A percentile compares a stretch with the other conserved stretches of the same genome.
Evolutionary conservation across 1,140 invertebrate genomes (phyloP).

Genomic region (Mizuhopecten yessoensis): DNA sequence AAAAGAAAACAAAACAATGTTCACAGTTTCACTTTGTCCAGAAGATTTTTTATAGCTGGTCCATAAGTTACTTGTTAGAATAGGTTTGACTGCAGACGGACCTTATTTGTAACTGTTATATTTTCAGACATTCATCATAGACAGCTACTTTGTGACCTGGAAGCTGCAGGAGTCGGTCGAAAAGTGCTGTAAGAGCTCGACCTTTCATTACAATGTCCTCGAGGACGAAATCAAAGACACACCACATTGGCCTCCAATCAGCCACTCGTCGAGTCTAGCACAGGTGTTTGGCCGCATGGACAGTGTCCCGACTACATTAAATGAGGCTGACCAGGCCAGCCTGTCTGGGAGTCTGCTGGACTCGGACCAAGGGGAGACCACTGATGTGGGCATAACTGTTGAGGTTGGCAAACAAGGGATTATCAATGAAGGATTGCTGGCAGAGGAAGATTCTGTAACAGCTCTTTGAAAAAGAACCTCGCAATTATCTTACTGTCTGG

Average conservation of each 20-base stretch:
- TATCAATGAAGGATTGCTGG: background rate
- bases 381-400: background rate
- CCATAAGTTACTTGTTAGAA: no score
- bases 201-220: conserved; percentile 69
- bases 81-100: no score
- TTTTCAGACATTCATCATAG: conserved; percentile 76
- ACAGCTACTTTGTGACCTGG: conserved; percentile 69
- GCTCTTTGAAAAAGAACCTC: background rate
- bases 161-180: conserved; percentile 62
- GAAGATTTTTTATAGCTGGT: no score
- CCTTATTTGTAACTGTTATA: conserved; percentile 17
- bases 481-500: background rate
- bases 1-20: no score
- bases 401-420: background rate
- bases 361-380: background rate
- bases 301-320: conserved; percentile 55
- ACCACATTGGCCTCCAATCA: conserved; percentile 74
- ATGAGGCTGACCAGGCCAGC: conserved; percentile 55
- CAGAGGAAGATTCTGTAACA: background rate
- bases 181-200: conserved; percentile 41
- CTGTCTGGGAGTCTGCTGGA: conserved; percentile 54
- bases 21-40: no score
- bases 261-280: conserved; percentile 63
- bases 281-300: conserved; percentile 70
- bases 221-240: conserved; percentile 71